Conservation (phyloP, 92 coral and sea anemone genomes). For the Siderastrea siderea region DNA sequence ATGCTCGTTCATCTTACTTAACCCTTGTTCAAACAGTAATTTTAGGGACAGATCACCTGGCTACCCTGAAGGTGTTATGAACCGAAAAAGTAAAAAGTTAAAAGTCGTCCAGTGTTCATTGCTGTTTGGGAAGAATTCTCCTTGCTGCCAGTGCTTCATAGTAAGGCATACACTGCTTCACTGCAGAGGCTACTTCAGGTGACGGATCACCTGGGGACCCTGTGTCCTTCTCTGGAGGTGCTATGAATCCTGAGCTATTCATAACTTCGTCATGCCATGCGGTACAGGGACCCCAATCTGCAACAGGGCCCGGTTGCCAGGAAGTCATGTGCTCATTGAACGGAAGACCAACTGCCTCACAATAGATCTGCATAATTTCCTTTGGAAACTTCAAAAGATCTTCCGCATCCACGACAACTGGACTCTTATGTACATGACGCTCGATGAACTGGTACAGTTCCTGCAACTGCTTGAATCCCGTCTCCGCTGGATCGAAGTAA, state of each 20-base stretch:
- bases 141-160: slow-evolving; percentile 66
- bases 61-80: no score
- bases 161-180: slow-evolving; percentile 68
- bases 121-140: slow-evolving; percentile 44
- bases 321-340: slow-evolving; percentile 90
- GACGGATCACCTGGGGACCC: slow-evolving; percentile 65
- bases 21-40: no score
- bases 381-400: slow-evolving; percentile 90
- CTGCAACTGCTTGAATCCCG: slow-evolving; percentile 91
- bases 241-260: slow-evolving; percentile 87
- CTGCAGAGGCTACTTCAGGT: slow-evolving; percentile 59
- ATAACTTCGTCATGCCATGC: slow-evolving; percentile 97
- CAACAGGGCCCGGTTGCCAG: slow-evolving; percentile 93
- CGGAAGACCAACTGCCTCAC: slow-evolving; percentile 85
- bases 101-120: slow-evolving; percentile 8
- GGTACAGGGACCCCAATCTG: slow-evolving; percentile 91
- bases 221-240: slow-evolving; percentile 5
- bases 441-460: slow-evolving; percentile 86
- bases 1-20: no score
- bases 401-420: slow-evolving; percentile 95
- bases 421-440: slow-evolving; percentile 67
- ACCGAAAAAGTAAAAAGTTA: background rate
- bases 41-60: no score
- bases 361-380: slow-evolving; percentile 86
- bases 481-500: slow-evolving; percentile 89